Evolutionary conservation across 2,113 vertebrate species (phyloP).

Genomic region (Microcebus lehilahytsara): DNA sequence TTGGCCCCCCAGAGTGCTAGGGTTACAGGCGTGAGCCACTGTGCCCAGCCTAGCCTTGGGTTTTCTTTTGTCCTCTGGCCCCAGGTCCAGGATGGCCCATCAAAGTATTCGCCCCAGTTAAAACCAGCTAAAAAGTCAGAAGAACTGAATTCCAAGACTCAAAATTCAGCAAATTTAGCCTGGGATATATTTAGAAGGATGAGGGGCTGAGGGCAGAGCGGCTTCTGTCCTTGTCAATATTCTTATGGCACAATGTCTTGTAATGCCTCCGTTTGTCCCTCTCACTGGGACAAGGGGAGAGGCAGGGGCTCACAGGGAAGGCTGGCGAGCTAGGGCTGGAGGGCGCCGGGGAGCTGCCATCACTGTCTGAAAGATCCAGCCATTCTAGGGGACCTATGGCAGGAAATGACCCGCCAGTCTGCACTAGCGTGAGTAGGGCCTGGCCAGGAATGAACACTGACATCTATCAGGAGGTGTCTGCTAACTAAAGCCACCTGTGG

Average conservation of each 20-base stretch:
- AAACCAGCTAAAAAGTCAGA: not conserved
- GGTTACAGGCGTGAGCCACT: too few species aligned
- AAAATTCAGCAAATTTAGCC: not conserved
- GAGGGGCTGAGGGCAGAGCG: too few species aligned
- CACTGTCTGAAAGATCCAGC: not conserved
- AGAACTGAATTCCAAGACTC: not conserved
- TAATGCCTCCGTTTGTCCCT: not conserved
- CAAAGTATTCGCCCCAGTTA: not conserved
- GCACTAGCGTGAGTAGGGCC: not conserved
- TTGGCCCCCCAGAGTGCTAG: too few species aligned
- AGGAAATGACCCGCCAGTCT: not conserved
- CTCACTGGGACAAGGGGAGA: not conserved
- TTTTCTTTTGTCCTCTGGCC: not conserved
- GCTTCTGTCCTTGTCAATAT: not conserved
- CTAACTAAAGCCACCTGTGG: not conserved
- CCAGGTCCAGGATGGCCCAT: not conserved
- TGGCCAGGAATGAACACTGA: not conserved
- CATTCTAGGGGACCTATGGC: too few species aligned
- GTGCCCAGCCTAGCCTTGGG: too few species aligned
- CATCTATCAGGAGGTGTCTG: not conserved
- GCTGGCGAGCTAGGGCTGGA: not conserved
- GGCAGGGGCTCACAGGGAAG: not conserved
- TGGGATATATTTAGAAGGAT: accelerated
- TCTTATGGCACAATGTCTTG: not conserved
- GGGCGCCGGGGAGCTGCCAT: too few species aligned